A percentile compares a stretch with the other conserved stretches of the same genome.
Evolutionary conservation across 92 coral and sea anemone genomes (phyloP).

Genomic region (Phymanthus crucifer): DNA sequence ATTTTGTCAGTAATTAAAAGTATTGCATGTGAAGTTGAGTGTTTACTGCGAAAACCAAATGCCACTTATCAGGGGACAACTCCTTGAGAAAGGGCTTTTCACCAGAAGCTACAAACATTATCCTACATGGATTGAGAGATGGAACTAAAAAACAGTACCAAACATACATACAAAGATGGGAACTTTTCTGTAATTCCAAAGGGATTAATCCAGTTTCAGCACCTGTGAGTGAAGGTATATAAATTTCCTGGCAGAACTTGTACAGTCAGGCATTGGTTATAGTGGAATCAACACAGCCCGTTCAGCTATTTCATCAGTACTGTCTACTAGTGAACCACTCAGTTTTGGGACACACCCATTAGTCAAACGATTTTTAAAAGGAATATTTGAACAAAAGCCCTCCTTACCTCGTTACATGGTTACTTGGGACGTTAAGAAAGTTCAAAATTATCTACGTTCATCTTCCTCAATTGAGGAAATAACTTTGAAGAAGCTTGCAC

Average conservation of each 20-base stretch:
- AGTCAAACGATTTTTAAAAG: slow-evolving; percentile 38
- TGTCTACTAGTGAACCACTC: background rate
- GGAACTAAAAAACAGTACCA: slow-evolving; percentile 55
- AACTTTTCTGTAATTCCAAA: background rate
- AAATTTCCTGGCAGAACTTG: slow-evolving; percentile 24
- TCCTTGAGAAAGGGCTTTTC: slow-evolving; percentile 29
- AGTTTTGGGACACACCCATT: slow-evolving; percentile 38
- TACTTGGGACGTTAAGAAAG: slow-evolving; percentile 35
- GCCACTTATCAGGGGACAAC: slow-evolving; percentile 36
- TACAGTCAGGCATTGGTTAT: slow-evolving; percentile 19
- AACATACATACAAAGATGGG: slow-evolving; percentile 52
- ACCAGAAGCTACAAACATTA: slow-evolving; percentile 40
- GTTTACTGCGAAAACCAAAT: slow-evolving; percentile 8
- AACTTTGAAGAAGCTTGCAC: background rate
- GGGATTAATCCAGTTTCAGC: slow-evolving; percentile 19
- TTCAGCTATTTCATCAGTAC: slow-evolving; percentile 18
- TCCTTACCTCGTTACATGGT: slow-evolving; percentile 26
- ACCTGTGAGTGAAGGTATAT: slow-evolving; percentile 17
- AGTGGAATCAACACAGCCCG: slow-evolving; percentile 29
- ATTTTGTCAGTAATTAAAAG: slow-evolving; percentile 37
- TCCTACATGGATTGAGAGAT: slow-evolving; percentile 40
- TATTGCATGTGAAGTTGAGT: slow-evolving; percentile 34
- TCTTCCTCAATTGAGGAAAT: background rate
- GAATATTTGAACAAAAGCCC: slow-evolving; percentile 27
- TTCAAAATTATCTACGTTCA: slow-evolving; percentile 15